Evolutionary conservation across 2,888 invertebrate genomes (phyloP).

Genomic region (Horisme vitalbata): DNA sequence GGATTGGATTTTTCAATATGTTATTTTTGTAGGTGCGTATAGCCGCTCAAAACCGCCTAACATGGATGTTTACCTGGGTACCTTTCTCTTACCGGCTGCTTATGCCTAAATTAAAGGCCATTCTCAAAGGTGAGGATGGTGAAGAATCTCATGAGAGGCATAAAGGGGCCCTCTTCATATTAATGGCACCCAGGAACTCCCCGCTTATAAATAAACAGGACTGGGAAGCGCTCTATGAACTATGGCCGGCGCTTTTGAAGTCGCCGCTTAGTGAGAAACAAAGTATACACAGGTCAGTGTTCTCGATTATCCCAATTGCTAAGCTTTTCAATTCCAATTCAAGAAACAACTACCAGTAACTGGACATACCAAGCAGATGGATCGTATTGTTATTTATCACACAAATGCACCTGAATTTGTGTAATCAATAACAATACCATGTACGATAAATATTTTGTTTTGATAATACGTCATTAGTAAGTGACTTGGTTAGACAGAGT

Average conservation of each 20-base stretch:
- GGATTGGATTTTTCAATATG: not conserved
- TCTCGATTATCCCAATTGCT: no score
- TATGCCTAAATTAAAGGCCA: constrained; percentile 83
- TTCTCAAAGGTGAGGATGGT: constrained; percentile 72
- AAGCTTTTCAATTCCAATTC: no score
- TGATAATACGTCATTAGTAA: no score
- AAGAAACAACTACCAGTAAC: no score
- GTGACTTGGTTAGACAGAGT: no score
- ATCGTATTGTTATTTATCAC: no score
- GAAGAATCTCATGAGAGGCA: constrained; percentile 76
- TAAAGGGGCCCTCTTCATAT: constrained; percentile 89
- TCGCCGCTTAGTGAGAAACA: constrained; percentile 94
- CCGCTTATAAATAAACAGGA: constrained; percentile 88
- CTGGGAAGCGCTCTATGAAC: constrained; percentile 86
- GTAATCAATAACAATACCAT: no score
- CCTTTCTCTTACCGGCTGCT: constrained; percentile 88
- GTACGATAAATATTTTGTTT: no score
- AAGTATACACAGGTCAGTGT: constrained; percentile 84
- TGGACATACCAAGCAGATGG: no score
- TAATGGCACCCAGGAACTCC: constrained; percentile 86
- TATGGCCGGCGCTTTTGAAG: constrained; percentile 91
- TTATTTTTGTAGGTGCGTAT: constrained; percentile 75
- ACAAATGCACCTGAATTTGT: no score
- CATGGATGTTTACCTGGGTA: constrained; percentile 84
- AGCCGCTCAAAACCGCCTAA: constrained; percentile 86